Base-by-base conservation (phyloP, 2,797 vertebrate species). In the Vipera ursinii region DNA sequence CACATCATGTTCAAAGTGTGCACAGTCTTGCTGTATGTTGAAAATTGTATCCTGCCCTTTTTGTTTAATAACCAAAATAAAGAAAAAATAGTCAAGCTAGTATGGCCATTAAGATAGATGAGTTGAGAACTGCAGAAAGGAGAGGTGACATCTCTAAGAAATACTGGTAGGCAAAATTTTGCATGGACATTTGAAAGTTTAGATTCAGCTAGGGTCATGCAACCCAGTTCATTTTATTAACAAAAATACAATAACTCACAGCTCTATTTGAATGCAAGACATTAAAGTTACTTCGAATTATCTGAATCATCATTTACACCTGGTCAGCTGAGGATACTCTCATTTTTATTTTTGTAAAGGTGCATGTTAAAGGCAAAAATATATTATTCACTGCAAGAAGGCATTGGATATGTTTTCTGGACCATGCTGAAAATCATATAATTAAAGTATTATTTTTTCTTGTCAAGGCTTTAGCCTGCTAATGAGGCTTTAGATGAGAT, bases 391-490 rank as follows among this genome's bases (percentile, higher is more conserved):
- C n/a, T 48, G 48, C n/a, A 57, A 48, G 13, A 92, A 4, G 93
- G 88, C 92, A 12, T 24, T 60, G 60, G 53, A 90, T 90, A 28
- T 38, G 55, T 89, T 94, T 1, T 20, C 7, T 89, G 51, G 88
- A 24, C 17, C 63, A 56, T 56, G 14, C 24, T 91, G 78, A 92
- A 60, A n/a, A 2, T 90, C 48, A 9, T 63, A 38, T 92, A 89
- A 90, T 55, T 60, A 92, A 93, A 89, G 91, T 91, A 51, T 86
- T 28, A 44, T 24, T 32, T 89, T 88, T 82, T 87, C 44, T 9
- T 3, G 26, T 63, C 82, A 59, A 51, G 61, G 92, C 73, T 92
- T 91, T 53, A 93, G n/a, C 56, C 22, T 86, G 57, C 26, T 85
- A 92, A 56, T 78, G 57, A 82, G 28, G 10, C 86, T 95, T 95